Conservation (phyloP, 53 echinoderm and acorn worm species). For the Apostichopus leukothele region DNA sequence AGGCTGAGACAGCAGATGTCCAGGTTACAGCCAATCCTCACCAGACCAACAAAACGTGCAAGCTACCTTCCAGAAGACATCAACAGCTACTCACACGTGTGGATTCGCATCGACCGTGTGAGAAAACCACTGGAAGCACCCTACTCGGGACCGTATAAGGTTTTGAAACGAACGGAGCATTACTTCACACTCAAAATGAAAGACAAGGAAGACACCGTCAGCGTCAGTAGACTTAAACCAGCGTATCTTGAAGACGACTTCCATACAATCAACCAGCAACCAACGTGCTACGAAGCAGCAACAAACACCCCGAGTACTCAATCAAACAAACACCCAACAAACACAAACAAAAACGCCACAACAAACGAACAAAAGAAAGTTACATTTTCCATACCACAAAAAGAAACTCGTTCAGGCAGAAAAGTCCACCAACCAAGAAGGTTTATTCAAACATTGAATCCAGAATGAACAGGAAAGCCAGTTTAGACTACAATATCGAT, state of each 20-base stretch:
- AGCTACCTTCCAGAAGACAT: background rate
- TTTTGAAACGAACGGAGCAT: background rate
- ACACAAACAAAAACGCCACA: too few species aligned
- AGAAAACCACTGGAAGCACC: background rate
- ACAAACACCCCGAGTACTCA: too few species aligned
- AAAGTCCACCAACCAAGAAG: too few species aligned
- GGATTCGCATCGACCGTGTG: constrained; percentile 2
- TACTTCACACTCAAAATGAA: background rate
- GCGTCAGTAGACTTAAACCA: constrained; percentile 15
- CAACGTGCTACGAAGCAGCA: too few species aligned
- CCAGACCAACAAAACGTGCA: background rate
- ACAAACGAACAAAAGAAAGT: too few species aligned
- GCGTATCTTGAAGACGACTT: background rate
- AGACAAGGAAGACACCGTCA: background rate
- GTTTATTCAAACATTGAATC: too few species aligned
- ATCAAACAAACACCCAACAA: too few species aligned
- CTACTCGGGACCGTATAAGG: constrained; percentile 12
- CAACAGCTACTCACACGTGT: background rate
- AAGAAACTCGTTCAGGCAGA: too few species aligned
- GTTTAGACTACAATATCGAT: too few species aligned
- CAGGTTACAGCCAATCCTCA: background rate
- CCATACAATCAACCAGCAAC: too few species aligned
- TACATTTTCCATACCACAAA: too few species aligned
- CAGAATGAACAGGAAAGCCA: too few species aligned
- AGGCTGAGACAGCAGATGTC: background rate